These are phyloP conservation scores for Penaeus indicus DNA, from an alignment of 1,140 invertebrate genomes.

Conservation along the genomic window DNA sequence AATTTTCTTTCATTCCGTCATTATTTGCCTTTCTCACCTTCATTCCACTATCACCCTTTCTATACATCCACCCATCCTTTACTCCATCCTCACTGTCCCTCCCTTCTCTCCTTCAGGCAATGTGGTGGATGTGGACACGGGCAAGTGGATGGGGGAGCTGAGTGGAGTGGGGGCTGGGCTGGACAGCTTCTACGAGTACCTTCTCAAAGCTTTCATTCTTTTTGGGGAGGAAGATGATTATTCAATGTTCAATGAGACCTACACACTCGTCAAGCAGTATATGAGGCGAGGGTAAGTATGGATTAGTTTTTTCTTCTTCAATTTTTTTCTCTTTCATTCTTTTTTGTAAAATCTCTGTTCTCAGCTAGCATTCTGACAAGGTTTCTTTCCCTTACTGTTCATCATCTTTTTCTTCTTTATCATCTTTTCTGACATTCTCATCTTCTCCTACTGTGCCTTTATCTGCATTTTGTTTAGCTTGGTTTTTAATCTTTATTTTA, in stretches of 20 bases:
- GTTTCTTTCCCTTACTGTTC: too few relatives aligned
- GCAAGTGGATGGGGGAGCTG: slow-evolving; percentile 77
- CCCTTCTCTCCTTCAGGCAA: slow-evolving; percentile 71
- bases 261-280: slow-evolving; percentile 76
- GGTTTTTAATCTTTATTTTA: too few relatives aligned
- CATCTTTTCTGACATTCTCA: too few relatives aligned
- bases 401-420: too few relatives aligned
- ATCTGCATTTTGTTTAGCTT: too few relatives aligned
- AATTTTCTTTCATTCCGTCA: too few relatives aligned
- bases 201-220: slow-evolving; percentile 78
- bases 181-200: slow-evolving; percentile 81
- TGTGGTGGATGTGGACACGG: slow-evolving; percentile 77
- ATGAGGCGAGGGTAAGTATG: slow-evolving; percentile 76
- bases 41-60: too few relatives aligned
- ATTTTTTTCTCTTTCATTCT: not conserved
- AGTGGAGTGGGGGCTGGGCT: slow-evolving; percentile 79
- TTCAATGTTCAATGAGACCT: slow-evolving; percentile 77
- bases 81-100: not conserved
- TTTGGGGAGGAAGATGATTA: slow-evolving; percentile 77
- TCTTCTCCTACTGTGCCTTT: too few relatives aligned
- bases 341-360: too few relatives aligned
- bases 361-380: too few relatives aligned
- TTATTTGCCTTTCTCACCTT: too few relatives aligned
- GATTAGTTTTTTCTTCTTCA: not conserved
- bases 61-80: too few relatives aligned